Conservation (phyloP, 2,113 vertebrate species). For the Mesembrinibis cayennensis region DNA sequence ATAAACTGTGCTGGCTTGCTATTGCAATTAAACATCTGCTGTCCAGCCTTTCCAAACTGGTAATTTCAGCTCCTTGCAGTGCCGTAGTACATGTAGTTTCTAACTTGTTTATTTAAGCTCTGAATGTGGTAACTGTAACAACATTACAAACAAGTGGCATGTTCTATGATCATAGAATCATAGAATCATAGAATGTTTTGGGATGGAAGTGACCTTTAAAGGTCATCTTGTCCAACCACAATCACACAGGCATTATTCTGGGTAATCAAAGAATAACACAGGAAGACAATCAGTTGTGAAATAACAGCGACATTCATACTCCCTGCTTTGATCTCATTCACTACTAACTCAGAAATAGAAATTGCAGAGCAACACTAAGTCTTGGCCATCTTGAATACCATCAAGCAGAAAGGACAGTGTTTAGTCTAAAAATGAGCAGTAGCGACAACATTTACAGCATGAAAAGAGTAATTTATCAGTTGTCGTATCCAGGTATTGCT, state of each 20-base stretch:
- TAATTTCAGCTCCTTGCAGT: not conserved
- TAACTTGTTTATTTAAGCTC: not conserved
- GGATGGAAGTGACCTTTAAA: too few species aligned
- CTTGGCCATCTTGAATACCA: not conserved
- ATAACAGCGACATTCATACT: not conserved
- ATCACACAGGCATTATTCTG: not conserved
- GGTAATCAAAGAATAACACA: not conserved
- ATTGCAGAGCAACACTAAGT: not conserved
- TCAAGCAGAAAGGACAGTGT: not conserved
- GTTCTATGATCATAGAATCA: not conserved
- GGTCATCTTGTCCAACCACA: too few species aligned
- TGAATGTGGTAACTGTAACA: not conserved
- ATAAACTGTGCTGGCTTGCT: not conserved
- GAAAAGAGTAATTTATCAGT: not conserved
- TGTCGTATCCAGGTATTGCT: not conserved
- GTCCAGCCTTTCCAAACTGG: not conserved
- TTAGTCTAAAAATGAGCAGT: not conserved
- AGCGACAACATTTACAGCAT: not conserved
- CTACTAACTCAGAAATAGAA: not conserved
- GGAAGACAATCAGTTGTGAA: not conserved
- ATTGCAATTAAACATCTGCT: not conserved
- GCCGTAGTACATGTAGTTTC: fast-evolving
- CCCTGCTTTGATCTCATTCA: not conserved
- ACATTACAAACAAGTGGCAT: not conserved
- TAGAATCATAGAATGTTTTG: too few species aligned